A percentile compares a stretch with the other conserved stretches of the same genome.
These are phyloP conservation scores for Myocastor coypus DNA, from an alignment of 2,113 vertebrate species.

Conservation along the genomic window DNA sequence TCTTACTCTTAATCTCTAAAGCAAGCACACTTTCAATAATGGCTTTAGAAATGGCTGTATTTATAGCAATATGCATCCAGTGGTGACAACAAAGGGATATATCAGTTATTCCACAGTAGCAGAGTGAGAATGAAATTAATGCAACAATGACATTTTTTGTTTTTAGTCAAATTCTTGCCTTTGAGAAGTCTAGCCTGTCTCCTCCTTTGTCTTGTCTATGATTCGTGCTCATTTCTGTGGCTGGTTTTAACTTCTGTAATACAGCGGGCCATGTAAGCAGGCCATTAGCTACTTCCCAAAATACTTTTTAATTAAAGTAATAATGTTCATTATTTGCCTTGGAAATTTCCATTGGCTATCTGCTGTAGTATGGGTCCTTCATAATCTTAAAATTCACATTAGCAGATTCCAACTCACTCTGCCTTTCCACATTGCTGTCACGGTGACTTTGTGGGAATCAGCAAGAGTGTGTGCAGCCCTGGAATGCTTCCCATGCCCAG, in stretches of 20 bases:
- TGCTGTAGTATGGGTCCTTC: not conserved
- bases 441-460: not conserved
- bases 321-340: not conserved
- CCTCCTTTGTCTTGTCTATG: slow-evolving; percentile 28
- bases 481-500: no score
- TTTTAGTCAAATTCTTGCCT: slow-evolving; percentile 40
- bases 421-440: not conserved
- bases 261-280: not conserved
- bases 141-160: slow-evolving; percentile 18
- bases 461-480: not conserved
- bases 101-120: not conserved
- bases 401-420: not conserved
- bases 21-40: not conserved
- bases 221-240: slow-evolving; percentile 35
- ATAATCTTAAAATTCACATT: not conserved
- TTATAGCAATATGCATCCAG: slow-evolving; percentile 9
- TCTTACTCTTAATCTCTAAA: slow-evolving; percentile 39
- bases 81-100: not conserved
- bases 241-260: slow-evolving; percentile 29
- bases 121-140: slow-evolving; percentile 19
- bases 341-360: slow-evolving; percentile 36
- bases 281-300: not conserved
- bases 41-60: not conserved
- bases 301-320: slow-evolving; percentile 16
- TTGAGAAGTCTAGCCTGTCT: not conserved